These are phyloP conservation scores for Didymodactylos carnosus DNA, from an alignment of 2,888 invertebrate genomes.

Conservation along the genomic window DNA sequence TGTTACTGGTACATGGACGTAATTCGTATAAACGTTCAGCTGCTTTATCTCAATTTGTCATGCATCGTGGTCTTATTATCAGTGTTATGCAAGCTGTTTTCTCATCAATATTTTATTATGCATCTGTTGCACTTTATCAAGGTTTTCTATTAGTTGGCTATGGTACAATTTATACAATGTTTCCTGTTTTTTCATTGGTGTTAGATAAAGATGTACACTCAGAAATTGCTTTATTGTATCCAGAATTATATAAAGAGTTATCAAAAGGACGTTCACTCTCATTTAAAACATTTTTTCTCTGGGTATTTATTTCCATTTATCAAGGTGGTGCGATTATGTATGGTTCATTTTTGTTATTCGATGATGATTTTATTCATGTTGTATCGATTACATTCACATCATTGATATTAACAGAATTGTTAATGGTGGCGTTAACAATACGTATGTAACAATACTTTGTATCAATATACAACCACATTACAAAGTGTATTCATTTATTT, in stretches of 20 bases:
- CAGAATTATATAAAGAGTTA: conserved; percentile 88
- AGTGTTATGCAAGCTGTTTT: conserved; percentile 97
- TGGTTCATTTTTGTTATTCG: conserved; percentile 81
- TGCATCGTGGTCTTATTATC: conserved; percentile 89
- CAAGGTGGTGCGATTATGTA: conserved; percentile 99
- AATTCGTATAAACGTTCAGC: conserved; percentile 70
- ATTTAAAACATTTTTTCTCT: conserved; percentile 95
- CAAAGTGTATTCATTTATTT: not conserved
- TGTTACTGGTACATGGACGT: conserved; percentile 45
- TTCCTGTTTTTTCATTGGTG: conserved; percentile 87
- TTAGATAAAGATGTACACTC: conserved; percentile 89
- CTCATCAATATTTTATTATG: conserved; percentile 93
- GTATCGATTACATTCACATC: conserved; percentile 97
- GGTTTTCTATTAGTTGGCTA: conserved; percentile 98
- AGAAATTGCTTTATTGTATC: conserved; percentile 71
- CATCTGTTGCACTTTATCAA: conserved; percentile 87
- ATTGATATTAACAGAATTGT: conserved; percentile 79
- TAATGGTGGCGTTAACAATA: conserved; percentile 84
- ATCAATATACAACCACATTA: not conserved
- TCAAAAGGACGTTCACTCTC: conserved; percentile 86
- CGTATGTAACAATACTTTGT: conserved; percentile 30
- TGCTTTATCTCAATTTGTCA: conserved; percentile 90
- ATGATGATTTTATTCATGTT: conserved; percentile 86
- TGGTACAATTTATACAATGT: conserved; percentile 91
- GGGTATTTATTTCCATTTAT: conserved; percentile 94